These are phyloP conservation scores for Rhipidura dahli DNA, from an alignment of 2,113 vertebrate genomes.

Conservation along the genomic window DNA sequence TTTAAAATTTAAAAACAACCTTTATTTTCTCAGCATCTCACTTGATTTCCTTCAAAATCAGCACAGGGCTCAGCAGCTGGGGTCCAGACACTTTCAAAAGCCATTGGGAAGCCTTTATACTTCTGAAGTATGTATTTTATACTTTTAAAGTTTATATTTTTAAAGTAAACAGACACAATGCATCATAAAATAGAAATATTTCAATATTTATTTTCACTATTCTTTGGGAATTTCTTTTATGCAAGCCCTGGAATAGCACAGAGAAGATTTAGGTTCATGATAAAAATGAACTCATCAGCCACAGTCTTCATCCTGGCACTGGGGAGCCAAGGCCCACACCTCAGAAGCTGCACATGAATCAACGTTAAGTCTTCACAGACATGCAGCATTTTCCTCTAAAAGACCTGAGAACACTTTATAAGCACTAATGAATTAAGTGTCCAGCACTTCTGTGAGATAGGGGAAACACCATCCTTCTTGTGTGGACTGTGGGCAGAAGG, in stretches of 20 bases:
- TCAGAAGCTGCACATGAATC: conserved; percentile 13
- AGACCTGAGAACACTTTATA: conserved; percentile 16
- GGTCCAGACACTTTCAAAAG: neutral
- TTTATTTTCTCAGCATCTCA: neutral
- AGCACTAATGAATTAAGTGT: conserved; percentile 49
- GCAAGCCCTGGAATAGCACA: neutral
- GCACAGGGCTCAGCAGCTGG: neutral
- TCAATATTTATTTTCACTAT: neutral
- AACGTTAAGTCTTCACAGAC: neutral
- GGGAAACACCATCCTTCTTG: conserved; percentile 24
- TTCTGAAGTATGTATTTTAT: too few species aligned
- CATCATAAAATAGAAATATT: neutral
- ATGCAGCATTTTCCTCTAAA: neutral
- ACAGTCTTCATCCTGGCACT: neutral
- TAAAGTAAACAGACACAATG: neutral
- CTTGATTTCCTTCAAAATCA: neutral
- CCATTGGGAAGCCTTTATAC: neutral
- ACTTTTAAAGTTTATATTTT: too few species aligned
- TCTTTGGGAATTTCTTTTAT: neutral
- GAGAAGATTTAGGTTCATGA: neutral
- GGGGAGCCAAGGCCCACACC: neutral
- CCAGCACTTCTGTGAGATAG: neutral
- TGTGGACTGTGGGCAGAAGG: neutral
- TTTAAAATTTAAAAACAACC: neutral
- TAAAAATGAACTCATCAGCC: neutral